A percentile compares a stretch with the other conserved stretches of the same genome.
phyloP scores from a whole-genome alignment of 2,113 vertebrate species.

The Trogon surrucura region DNA sequence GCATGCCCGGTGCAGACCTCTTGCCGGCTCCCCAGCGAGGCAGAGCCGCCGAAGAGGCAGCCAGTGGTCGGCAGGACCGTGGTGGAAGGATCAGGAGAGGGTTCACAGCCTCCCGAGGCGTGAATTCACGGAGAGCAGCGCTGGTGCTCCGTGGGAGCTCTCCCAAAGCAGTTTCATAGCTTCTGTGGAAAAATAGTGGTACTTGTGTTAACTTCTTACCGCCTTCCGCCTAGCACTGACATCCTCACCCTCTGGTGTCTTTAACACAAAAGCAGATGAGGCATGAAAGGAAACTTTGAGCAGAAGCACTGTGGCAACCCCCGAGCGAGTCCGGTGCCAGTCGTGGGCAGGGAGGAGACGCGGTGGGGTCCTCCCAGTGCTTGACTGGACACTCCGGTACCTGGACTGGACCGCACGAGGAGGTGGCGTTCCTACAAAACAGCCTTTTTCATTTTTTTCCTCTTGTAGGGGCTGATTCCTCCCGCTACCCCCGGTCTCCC shows the following conservation, averaged over 20 bases:
- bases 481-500: accelerated
- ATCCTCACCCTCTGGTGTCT: neutral
- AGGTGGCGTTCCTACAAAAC: neutral
- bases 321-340: neutral
- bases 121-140: neutral
- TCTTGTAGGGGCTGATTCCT: neutral
- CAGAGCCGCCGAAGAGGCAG: neutral
- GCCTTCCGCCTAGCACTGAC: accelerated
- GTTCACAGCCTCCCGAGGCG: accelerated
- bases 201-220: neutral
- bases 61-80: neutral
- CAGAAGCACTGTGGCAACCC: neutral
- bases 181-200: neutral
- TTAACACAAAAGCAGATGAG: neutral
- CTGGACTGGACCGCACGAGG: neutral
- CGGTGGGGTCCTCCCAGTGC: accelerated
- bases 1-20: neutral
- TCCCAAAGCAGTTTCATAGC: neutral
- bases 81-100: neutral
- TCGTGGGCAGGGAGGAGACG: accelerated
- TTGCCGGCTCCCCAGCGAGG: accelerated
- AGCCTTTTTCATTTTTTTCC: neutral
- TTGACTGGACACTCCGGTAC: neutral
- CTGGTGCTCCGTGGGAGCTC: neutral
- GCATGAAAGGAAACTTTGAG: neutral